These are phyloP conservation scores for Phacellophora camtschatica DNA, from an alignment of 30 jellyfish, hydroid and myxozoan genomes.

Conservation along the genomic window DNA sequence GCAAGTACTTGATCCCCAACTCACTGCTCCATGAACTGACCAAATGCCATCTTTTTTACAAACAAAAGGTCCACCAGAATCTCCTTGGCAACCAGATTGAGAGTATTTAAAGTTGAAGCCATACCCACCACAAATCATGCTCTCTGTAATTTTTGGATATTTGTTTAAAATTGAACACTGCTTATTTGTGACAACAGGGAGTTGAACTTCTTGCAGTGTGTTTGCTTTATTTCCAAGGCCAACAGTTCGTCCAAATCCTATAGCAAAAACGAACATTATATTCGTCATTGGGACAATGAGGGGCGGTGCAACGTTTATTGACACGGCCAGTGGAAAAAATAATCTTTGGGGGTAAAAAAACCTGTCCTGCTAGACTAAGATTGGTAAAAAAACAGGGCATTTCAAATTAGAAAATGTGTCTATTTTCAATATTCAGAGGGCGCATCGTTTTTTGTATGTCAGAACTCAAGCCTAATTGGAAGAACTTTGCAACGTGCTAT, in stretches of 20 bases:
- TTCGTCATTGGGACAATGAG: too few relatives aligned
- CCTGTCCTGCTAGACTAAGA: too few relatives aligned
- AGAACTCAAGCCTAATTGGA: too few relatives aligned
- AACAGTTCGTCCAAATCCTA: background rate
- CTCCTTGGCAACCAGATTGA: conserved; percentile 15
- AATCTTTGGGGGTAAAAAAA: too few relatives aligned
- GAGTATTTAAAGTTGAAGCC: background rate
- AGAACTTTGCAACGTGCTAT: too few relatives aligned
- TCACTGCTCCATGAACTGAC: background rate
- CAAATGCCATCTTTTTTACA: background rate
- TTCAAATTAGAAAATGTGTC: too few relatives aligned
- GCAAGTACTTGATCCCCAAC: conserved; percentile 1
- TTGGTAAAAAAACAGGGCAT: too few relatives aligned
- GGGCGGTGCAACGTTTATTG: too few relatives aligned
- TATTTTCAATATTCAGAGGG: too few relatives aligned
- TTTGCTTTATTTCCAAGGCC: background rate
- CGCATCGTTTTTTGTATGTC: too few relatives aligned
- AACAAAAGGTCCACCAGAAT: conserved; percentile 19
- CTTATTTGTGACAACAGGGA: background rate
- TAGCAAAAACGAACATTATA: too few relatives aligned
- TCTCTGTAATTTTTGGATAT: background rate
- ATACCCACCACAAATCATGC: background rate
- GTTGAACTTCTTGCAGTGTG: conserved; percentile 13
- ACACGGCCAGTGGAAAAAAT: too few relatives aligned
- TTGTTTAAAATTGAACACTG: background rate